Evolutionary conservation across 2,888 invertebrate species (phyloP).

Genomic region (Acleris literana): DNA sequence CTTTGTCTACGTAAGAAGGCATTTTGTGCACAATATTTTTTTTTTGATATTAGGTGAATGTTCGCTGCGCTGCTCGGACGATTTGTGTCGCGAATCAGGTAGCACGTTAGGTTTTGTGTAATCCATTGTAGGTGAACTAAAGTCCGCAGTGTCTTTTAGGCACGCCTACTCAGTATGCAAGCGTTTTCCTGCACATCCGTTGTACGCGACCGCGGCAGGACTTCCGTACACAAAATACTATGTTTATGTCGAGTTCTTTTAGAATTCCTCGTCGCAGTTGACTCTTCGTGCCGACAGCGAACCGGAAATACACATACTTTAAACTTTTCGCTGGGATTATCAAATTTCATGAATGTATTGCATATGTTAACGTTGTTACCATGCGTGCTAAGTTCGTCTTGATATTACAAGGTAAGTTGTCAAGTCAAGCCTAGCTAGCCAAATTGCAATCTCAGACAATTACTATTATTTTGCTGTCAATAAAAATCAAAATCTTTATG

Average conservation of each 20-base stretch:
- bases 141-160: conserved; percentile 83
- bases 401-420: too few species aligned
- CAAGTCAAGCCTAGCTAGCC: too few species aligned
- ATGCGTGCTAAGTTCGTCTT: neutral
- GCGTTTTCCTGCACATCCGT: conserved; percentile 81
- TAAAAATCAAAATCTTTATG: too few species aligned
- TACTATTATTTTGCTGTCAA: too few species aligned
- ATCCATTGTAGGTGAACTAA: conserved; percentile 77
- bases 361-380: conserved; percentile 9
- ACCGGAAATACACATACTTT: conserved; percentile 68
- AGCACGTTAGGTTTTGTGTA: conserved; percentile 79
- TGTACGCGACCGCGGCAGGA: conserved; percentile 79
- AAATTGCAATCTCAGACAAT: too few species aligned
- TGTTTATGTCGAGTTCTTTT: conserved; percentile 79
- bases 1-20: neutral
- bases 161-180: conserved; percentile 83
- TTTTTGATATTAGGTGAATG: neutral
- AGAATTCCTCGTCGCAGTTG: conserved; percentile 76
- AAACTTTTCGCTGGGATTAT: conserved; percentile 52
- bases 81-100: conserved; percentile 72
- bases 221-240: conserved; percentile 81
- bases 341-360: conserved; percentile 27
- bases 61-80: conserved; percentile 25
- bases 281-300: conserved; percentile 74
- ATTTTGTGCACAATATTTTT: neutral